Base-by-base conservation (phyloP, 2,797 vertebrate genomes). In the Melanotaenia maccullochi region DNA sequence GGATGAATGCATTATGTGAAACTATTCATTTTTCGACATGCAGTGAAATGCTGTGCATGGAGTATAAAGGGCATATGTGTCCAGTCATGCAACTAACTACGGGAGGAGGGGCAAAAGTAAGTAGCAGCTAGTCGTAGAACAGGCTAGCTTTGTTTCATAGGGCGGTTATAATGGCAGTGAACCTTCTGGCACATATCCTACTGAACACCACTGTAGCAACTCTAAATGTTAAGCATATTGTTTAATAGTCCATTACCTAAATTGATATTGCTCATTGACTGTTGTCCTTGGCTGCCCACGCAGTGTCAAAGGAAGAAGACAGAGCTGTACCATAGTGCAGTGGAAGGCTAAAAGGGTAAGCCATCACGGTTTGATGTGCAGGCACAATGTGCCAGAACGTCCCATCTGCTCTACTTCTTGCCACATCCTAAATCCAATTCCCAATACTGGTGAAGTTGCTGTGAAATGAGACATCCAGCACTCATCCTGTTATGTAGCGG, bases 251-350 rank as follows among this genome's bases (percentile, higher is more conserved):
- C 87, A 91, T 93, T 91, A 89, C 65, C 69, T 85, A 88, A 91
- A 93, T 85, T 85, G 88, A 89, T 91, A 91, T 90, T 90, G 84
- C 88, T 90, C 90, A 89, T 89, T 89, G 90, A 89, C 85, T 90
- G 89, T 86, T 85, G 85, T 91, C 88, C 83, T 90, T 90, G 84
- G 87, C 89, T 79, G 75, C 86, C 84, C 84, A 88, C 85, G 18
- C 40, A 28, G 72, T 80, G 73, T 85, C 73, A 77, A 65, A 66
- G 69, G 70, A 65, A 81, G 65, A 72, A 83, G 77, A 81, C 76
- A 69, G 78, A 68, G 77, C 76, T 71, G 72, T 78, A 78, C 68
- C 77, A 54, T 9, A 47, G 49, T 30, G 3, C 67, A 35, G 60
- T 30, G 24, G 24, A 68, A 47, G 75, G 79, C 72, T 81, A 68